Conservation (phyloP, 2,888 invertebrate genomes). For the Agrypnus murinus region DNA sequence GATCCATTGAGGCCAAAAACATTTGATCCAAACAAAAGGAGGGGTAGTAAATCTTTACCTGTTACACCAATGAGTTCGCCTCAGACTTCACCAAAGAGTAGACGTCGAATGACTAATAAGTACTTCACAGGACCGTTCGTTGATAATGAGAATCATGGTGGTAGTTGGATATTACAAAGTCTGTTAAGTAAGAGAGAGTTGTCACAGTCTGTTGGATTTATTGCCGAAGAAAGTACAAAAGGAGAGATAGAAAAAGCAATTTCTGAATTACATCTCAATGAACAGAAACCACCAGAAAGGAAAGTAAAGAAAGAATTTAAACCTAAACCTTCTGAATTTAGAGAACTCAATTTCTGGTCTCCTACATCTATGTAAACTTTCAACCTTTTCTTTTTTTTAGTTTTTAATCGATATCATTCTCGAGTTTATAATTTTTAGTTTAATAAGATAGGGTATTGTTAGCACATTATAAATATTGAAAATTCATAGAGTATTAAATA, state of each 20-base stretch:
- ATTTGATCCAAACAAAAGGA: slow-evolving; percentile 71
- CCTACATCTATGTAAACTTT: slow-evolving; percentile 84
- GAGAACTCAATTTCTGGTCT: slow-evolving; percentile 91
- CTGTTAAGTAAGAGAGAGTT: slow-evolving; percentile 78
- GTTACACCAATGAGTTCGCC: slow-evolving; percentile 81
- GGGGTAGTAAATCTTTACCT: slow-evolving; percentile 83
- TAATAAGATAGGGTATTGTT: no score
- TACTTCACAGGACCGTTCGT: slow-evolving; percentile 74
- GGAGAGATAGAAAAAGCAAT: slow-evolving; percentile 51
- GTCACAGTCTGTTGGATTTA: slow-evolving; percentile 74
- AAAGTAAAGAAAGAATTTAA: slow-evolving; percentile 66
- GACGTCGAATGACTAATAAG: slow-evolving; percentile 74
- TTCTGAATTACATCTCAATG: slow-evolving; percentile 63
- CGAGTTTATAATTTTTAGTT: not conserved
- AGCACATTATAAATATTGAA: no score
- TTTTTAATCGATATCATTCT: not conserved
- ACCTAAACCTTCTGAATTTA: slow-evolving; percentile 81
- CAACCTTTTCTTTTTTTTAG: not conserved
- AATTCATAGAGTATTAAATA: no score
- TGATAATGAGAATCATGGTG: slow-evolving; percentile 69
- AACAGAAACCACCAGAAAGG: slow-evolving; percentile 60
- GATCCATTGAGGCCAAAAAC: slow-evolving; percentile 62
- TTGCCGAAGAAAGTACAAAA: slow-evolving; percentile 75
- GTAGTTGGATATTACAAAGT: slow-evolving; percentile 79
- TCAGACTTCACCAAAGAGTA: slow-evolving; percentile 75